Percentiles rank a stretch among this genome's conserved stretches.
Conservation (phyloP, 2,888 invertebrate genomes). For the Isoperla grammatica region DNA sequence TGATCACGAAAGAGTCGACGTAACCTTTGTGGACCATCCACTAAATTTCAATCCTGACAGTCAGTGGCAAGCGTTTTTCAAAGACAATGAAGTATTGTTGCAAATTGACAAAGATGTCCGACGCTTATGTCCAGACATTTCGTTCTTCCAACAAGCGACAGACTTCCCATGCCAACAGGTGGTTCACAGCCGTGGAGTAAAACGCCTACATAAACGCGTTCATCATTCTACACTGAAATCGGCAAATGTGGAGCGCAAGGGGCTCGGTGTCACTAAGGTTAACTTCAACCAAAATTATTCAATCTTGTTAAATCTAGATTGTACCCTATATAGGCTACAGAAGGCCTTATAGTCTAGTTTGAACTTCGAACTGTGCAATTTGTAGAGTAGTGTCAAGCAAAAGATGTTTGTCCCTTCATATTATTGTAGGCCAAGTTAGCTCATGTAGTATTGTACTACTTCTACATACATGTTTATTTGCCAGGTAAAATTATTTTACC, state of each 20-base stretch:
- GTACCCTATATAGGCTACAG: no score
- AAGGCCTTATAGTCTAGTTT: no score
- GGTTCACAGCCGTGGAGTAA: conserved; percentile 73
- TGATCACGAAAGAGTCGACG: conserved; percentile 50
- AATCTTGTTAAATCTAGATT: not conserved
- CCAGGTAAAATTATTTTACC: no score
- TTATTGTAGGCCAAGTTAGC: no score
- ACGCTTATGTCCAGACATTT: conserved; percentile 90
- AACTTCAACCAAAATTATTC: conserved; percentile 22
- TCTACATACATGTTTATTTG: no score
- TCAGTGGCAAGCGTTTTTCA: conserved; percentile 93
- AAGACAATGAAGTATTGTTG: conserved; percentile 93
- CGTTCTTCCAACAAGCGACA: conserved; percentile 94
- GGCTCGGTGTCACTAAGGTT: conserved; percentile 87
- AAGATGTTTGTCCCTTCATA: no score
- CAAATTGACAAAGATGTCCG: conserved; percentile 98
- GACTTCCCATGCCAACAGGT: conserved; percentile 80
- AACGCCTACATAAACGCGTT: conserved; percentile 82
- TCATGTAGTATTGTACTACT: no score
- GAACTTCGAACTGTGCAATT: no score
- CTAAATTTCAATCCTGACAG: conserved; percentile 92
- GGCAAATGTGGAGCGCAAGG: conserved; percentile 81
- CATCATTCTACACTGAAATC: conserved; percentile 79
- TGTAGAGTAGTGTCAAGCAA: no score
- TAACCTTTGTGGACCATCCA: conserved; percentile 74